Evolutionary conservation across 2,113 vertebrate species (phyloP), one percentile per base, ranked within the genome.

Genomic region (Osmerus eperlanus): DNA sequence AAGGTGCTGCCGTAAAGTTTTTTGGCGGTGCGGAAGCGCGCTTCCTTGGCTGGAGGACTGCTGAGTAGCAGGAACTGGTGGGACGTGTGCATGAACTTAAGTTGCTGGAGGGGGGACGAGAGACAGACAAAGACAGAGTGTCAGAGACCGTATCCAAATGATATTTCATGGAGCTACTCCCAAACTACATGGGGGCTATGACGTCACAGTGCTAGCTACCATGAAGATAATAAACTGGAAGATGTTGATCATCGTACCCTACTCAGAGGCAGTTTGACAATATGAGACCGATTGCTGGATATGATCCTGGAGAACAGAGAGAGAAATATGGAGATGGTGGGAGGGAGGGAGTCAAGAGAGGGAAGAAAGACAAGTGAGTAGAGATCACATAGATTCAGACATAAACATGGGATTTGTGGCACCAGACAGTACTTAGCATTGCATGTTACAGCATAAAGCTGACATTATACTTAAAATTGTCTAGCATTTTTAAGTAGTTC

Each of bases 41-140:
- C 97, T 83, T 99, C 97, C 92, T 99, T 99, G 80, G 97, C 96
- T 0, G 96, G 96, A 67, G 97, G 97, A 85, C 97, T 98, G 94
- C 96, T 99, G 91, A 99, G 95, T 89, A 99, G 92, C 89, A 99
- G 94, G 91, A 99, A 99, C 92, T 98, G 96, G 92, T 98, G 97
- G 80, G 97, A 98, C 78, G 97, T 99, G 94, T 99, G 97, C 97
- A 99, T 99, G 93, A 99, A 99, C 93, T 99, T 99, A 90, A 98
- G 93, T 94, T 98, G 97, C 97, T 98, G 91, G 87, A 90, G 73
- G 81, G 89, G 83, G 80, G 78, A 4, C 74, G 74, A 47, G 15
- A 54, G 41, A 47, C 18, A 51, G 47, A 53, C 3, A 75, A 11
- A 71, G 16, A 83, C 2, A 78, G 56, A 83, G 6, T 63, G 52